Evolutionary conservation across 2,797 vertebrate genomes (phyloP), one percentile per base, ranked within the genome.

Genomic region (Eulemur coronatus): DNA sequence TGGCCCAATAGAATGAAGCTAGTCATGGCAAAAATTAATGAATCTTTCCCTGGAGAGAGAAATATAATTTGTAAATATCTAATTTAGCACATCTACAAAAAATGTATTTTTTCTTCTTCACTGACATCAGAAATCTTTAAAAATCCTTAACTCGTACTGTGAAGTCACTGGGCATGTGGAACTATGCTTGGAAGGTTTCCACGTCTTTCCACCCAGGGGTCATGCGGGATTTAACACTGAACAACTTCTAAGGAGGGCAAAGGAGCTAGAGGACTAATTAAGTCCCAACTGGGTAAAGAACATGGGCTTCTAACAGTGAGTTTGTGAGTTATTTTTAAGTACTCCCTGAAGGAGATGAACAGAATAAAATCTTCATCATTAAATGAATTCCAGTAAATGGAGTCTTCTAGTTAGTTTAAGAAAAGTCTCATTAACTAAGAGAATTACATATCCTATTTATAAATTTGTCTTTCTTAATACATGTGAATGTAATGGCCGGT

Each of bases 311-410:
- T 87, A 87, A 73, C 52, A 48, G 89, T 28, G 82, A 84, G 75
- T 72, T 57, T 91, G 59, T 89, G 93, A 97, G 95, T 86, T 97
- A 95, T 96, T 95, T 97, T 97, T 97, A 97, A 97, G 94, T 65
- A 91, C 91, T 96, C 97, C 65, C 95, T 1, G 75, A 97, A 93
- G 95, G 97, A 97, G 93, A 76, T 24, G 91, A 94, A n/a, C 22
- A 63, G 94, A 96, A 85, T 96, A 81, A 97, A 96, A 93, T 43
- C 89, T 96, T 91, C 85, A 95, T 97, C 89, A 95, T 96, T 97
- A 97, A 97, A 80, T 85, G 79, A 76, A 76, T 96, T 80, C 94
- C 73, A 79, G 65, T 93, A 97, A 96, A 93, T 95, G 95, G 89
- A 95, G 57, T n/a, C 43, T 94, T 81, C 89, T 87, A 17, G 59